Evolutionary conservation across 1,140 invertebrate genomes (phyloP).

Genomic region (Bilobella aurantiaca): DNA sequence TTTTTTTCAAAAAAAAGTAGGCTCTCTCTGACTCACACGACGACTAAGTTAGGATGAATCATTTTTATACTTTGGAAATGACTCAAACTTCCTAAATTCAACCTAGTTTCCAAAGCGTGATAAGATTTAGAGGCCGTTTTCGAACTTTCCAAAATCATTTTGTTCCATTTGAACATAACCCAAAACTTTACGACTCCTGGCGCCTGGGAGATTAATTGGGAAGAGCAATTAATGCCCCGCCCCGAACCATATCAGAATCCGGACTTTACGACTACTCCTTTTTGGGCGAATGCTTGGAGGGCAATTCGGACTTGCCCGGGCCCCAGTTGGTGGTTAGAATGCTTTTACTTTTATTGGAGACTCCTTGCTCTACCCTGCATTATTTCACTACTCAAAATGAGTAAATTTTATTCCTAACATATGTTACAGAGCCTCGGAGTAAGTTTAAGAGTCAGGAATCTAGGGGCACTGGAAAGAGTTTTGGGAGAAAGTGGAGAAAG

Average conservation of each 20-base stretch:
- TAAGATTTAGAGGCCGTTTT: background rate
- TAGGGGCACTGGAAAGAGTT: background rate
- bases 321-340: background rate
- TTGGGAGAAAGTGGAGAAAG: background rate
- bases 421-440: background rate
- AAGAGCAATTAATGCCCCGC: constrained; percentile 3
- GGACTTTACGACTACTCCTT: constrained; percentile 3
- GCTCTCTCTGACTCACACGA: too few species aligned
- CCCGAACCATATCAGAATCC: background rate
- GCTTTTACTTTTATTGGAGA: constrained; percentile 1
- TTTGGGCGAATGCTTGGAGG: background rate
- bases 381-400: background rate
- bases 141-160: background rate
- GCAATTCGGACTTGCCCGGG: background rate
- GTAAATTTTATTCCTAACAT: constrained; percentile 1
- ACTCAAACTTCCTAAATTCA: background rate
- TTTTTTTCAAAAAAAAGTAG: too few species aligned
- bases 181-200: constrained; percentile 2
- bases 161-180: background rate
- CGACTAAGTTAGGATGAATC: too few species aligned
- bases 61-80: too few species aligned
- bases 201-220: constrained; percentile 3
- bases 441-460: background rate
- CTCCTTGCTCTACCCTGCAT: background rate
- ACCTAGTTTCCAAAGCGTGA: background rate